Percentiles rank a stretch among this genome's conserved stretches.
These are phyloP conservation scores for Drosophila aff. DNA, from an alignment of 1,140 invertebrate genomes.

Conservation along the genomic window DNA sequence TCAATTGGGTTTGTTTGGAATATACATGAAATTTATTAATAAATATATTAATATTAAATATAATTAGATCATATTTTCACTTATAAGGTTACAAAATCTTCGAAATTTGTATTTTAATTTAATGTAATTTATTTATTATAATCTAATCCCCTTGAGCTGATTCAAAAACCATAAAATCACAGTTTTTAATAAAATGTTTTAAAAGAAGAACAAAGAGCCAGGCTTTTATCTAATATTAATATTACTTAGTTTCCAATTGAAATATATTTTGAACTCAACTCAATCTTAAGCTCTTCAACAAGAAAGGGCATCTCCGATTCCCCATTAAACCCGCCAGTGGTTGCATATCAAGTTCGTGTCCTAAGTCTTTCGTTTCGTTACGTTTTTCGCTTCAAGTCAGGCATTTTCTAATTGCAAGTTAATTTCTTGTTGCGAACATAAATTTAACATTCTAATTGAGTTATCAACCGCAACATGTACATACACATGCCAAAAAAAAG, in stretches of 20 bases:
- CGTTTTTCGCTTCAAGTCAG: slow-evolving; percentile 43
- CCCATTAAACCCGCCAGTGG: background rate
- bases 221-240: background rate
- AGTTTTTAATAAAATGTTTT: too few relatives aligned
- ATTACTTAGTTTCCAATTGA: too few relatives aligned
- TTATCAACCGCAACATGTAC: slow-evolving; percentile 82
- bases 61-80: too few relatives aligned
- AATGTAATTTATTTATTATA: too few relatives aligned
- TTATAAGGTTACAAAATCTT: too few relatives aligned
- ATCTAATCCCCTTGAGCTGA: too few relatives aligned
- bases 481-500: slow-evolving; percentile 53
- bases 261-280: background rate
- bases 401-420: slow-evolving; percentile 84
- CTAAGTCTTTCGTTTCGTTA: slow-evolving; percentile 75
- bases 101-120: too few relatives aligned
- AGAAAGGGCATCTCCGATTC: slow-evolving; percentile 37
- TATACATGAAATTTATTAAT: background rate
- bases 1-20: background rate
- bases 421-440: slow-evolving; percentile 83
- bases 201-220: too few relatives aligned
- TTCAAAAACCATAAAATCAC: too few relatives aligned
- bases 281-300: too few relatives aligned
- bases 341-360: slow-evolving; percentile 73
- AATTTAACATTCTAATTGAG: slow-evolving; percentile 84
- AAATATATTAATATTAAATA: too few relatives aligned